These are phyloP conservation scores for Hypercompe scribonia DNA, from an alignment of 2,888 invertebrate species.

Conservation along the genomic window DNA sequence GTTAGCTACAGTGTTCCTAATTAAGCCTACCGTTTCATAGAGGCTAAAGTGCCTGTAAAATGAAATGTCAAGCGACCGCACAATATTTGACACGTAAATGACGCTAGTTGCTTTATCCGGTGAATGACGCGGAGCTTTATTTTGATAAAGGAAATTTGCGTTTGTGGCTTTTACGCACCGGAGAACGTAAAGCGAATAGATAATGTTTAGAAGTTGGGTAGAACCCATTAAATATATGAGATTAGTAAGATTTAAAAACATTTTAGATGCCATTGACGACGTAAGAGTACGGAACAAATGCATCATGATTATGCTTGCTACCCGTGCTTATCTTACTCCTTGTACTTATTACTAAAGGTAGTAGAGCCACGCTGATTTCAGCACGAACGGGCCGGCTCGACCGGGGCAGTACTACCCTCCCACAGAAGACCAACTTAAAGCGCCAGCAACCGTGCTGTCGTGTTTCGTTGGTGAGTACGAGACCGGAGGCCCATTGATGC, in stretches of 20 bases:
- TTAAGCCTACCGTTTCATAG: conserved; percentile 4
- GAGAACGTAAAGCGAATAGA: background rate
- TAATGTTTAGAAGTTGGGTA: background rate
- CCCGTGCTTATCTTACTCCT: too few species aligned
- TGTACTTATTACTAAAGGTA: too few species aligned
- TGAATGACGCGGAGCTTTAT: conserved; percentile 5
- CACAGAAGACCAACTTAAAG: too few species aligned
- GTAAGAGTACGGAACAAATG: too few species aligned
- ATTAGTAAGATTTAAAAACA: too few species aligned
- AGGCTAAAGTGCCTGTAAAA: conserved; percentile 3
- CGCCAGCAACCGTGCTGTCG: too few species aligned
- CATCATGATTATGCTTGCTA: background rate
- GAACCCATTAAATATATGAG: background rate
- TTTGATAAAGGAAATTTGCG: conserved; percentile 7
- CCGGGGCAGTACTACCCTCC: too few species aligned
- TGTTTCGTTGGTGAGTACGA: too few species aligned
- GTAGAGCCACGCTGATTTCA: too few species aligned
- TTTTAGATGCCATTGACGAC: background rate
- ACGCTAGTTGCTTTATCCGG: conserved; percentile 9
- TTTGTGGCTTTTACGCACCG: background rate
- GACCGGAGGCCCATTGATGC: too few species aligned
- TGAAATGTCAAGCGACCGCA: conserved; percentile 8
- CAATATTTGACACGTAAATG: conserved; percentile 11
- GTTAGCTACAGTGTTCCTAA: background rate
- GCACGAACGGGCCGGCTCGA: too few species aligned